A percentile compares a stretch with the other conserved stretches of the same genome.
phyloP scores from a whole-genome alignment of 2,113 vertebrate species.

The Lagopus muta region DNA sequence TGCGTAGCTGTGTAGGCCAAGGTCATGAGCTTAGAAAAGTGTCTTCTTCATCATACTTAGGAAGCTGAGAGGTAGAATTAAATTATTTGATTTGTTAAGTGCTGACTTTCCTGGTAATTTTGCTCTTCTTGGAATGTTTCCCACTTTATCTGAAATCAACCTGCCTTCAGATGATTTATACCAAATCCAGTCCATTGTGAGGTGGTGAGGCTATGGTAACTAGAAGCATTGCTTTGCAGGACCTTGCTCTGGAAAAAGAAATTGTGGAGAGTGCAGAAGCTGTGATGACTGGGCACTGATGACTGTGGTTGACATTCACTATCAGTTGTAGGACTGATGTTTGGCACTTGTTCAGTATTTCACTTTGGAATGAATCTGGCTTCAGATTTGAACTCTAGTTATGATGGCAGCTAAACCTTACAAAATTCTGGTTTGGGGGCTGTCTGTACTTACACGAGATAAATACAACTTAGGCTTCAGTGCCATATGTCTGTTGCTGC shows the following conservation, averaged over 20 bases:
- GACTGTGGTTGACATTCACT: not conserved
- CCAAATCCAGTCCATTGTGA: not conserved
- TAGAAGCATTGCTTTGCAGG: not conserved
- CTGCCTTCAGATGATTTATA: not conserved
- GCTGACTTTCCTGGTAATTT: not conserved
- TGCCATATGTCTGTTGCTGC: not conserved
- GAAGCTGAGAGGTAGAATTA: slow-evolving; percentile 7
- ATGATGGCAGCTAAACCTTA: not conserved
- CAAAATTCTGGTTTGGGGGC: not conserved
- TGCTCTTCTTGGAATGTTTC: not conserved
- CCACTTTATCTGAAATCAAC: not conserved
- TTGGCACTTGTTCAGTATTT: not conserved
- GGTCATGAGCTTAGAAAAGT: slow-evolving; percentile 6
- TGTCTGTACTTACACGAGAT: not conserved
- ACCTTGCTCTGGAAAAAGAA: not conserved
- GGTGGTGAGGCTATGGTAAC: not conserved
- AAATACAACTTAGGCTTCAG: not conserved
- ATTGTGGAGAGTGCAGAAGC: not conserved
- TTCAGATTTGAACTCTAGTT: not conserved
- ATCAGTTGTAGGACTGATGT: not conserved
- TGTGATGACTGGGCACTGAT: not conserved
- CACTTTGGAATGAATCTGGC: not conserved
- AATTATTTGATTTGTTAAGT: not conserved
- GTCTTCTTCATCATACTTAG: slow-evolving; percentile 17
- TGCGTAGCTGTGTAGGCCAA: not conserved